Percentiles rank a stretch among this genome's conserved stretches.
Evolutionary conservation across 37 sponge, comb jelly and placozoan genomes (phyloP).

Genomic region (Cliona cf. orientalis): DNA sequence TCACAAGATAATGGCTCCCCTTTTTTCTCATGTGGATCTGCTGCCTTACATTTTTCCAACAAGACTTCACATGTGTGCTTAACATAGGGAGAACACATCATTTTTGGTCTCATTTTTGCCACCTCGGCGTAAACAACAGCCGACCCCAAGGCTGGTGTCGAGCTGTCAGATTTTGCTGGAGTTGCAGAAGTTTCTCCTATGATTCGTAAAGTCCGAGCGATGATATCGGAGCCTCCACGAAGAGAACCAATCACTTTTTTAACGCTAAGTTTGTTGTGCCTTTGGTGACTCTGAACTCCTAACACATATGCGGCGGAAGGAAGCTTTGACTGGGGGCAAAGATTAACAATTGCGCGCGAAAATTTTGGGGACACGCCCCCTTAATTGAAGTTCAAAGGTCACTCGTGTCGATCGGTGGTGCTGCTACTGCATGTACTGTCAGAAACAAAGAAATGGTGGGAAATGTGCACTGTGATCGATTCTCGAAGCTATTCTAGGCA

Average conservation of each 20-base stretch:
- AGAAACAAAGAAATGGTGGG: too few species aligned
- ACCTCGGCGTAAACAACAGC: not conserved
- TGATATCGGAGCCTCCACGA: not conserved
- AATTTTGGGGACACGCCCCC: too few species aligned
- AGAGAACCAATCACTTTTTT: slow-evolving; percentile 3
- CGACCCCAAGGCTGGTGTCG: slow-evolving; percentile 7
- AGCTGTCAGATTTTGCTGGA: slow-evolving; percentile 10
- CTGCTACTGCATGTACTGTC: too few species aligned
- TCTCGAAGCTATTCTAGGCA: too few species aligned
- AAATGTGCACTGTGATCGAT: too few species aligned
- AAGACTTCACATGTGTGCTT: not conserved
- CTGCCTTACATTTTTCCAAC: not conserved
- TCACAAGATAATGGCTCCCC: not conserved
- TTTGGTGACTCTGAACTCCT: not conserved
- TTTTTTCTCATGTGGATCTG: not conserved
- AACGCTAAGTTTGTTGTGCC: slow-evolving; percentile 5
- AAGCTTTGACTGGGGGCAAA: too few species aligned
- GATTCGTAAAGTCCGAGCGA: not conserved
- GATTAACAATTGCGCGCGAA: too few species aligned
- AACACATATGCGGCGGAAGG: too few species aligned
- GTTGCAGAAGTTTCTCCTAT: not conserved
- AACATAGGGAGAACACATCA: not conserved
- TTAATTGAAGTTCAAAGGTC: too few species aligned
- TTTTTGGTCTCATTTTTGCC: not conserved
- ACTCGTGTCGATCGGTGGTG: too few species aligned